Evolutionary conservation across 2,888 invertebrate species (phyloP), one percentile per base, ranked within the genome.

Genomic region (Monochamus alternatus): DNA sequence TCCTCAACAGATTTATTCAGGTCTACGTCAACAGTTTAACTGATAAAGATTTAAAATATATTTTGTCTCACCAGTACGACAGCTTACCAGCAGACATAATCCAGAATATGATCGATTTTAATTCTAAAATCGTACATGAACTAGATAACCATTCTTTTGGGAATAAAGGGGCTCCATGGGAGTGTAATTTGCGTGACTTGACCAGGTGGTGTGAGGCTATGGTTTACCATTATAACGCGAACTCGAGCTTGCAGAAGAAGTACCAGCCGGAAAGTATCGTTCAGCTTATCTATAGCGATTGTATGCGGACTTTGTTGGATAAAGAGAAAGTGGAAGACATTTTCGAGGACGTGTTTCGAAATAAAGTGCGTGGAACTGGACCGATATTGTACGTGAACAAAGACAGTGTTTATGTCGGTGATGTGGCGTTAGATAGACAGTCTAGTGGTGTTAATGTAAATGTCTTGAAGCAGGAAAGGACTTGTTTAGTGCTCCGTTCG

Each of bases 1-100:
- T 99, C 88, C 91, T 99, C 0, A 99, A 99, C 89, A 93, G 99
- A 84, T 99, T 99, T 86, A 98, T 97, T 4, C 97, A 97, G 91
- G 97, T 97, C 0, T 94, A 93, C 82, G 89, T 94, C 8, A 91
- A 92, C 62, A 91, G 93, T 22, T 88, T 94, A 58, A 92, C 92
- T 0, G 90, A 91, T 75, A 90, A 91, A 66, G 97, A 97, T 87
- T 89, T 94, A 12, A 86, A 90, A 3, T 91, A 91, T 73, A 96
- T 97, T 79, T 89, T 94, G 0, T 87, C 88, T n/a, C 89, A 91
- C 0, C 92, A 94, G 84, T 96, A 94, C 87, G 91, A 93, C 0
- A 84, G 87, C 31, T 85, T 97, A 14, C 90, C 93, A 0, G 83
- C 88, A 52, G 90, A 92, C 59, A 88, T 95, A 14, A 88, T 97